These are phyloP conservation scores for Irena cyanogastra DNA, from an alignment of 2,113 vertebrate genomes.

Conservation along the genomic window DNA sequence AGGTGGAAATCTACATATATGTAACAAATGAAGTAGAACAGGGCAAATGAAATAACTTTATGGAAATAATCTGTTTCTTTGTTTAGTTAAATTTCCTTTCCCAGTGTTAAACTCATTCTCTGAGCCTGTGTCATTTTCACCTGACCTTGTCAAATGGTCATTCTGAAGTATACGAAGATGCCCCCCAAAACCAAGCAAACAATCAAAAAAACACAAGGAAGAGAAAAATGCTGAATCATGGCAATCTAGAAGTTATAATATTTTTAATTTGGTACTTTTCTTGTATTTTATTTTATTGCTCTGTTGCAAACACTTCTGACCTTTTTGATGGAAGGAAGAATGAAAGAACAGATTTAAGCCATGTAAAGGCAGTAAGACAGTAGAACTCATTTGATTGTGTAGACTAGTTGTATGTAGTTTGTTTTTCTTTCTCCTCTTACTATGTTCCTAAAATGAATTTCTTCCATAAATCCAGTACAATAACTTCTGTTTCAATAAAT, in stretches of 20 bases:
- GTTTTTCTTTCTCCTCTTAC: not conserved
- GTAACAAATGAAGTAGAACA: not conserved
- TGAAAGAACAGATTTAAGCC: not conserved
- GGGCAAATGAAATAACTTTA: not conserved
- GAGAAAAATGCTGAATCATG: not conserved
- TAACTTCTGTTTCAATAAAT: slow-evolving; percentile 70
- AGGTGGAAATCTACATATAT: not conserved
- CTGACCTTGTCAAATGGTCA: not conserved
- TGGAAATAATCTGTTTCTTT: not conserved
- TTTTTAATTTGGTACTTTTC: not conserved
- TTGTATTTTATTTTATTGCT: not conserved
- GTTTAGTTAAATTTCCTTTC: not conserved
- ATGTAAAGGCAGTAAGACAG: not conserved
- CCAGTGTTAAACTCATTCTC: not conserved
- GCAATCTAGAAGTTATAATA: not conserved
- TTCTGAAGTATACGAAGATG: not conserved
- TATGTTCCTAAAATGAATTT: slow-evolving; percentile 60
- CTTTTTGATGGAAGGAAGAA: not conserved
- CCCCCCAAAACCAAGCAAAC: accelerated
- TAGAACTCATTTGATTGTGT: not conserved
- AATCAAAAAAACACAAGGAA: not conserved
- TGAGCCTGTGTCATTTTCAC: not conserved
- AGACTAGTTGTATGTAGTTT: not conserved
- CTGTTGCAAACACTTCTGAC: not conserved
- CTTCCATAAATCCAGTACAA: slow-evolving; percentile 57